Evolutionary conservation across 2,888 invertebrate species (phyloP).

Genomic region (Patella caerulea): DNA sequence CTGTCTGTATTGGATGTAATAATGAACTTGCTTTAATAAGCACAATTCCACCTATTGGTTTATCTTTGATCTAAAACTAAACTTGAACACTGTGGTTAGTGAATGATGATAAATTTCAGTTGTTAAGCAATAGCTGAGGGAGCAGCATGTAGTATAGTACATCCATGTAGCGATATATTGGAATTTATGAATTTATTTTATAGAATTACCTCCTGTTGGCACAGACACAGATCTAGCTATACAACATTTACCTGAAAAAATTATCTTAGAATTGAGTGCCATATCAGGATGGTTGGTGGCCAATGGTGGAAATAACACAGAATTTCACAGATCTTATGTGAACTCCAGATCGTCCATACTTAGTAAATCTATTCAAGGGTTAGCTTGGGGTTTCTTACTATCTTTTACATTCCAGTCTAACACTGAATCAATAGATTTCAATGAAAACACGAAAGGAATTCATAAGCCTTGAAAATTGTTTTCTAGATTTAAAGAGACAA

Average conservation of each 20-base stretch:
- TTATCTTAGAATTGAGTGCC: slow-evolving; percentile 81
- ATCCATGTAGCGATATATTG: no score
- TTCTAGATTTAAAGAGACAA: no score
- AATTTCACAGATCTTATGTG: slow-evolving; percentile 83
- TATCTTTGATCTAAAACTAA: not conserved
- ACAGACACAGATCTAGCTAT: slow-evolving; percentile 72
- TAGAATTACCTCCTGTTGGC: slow-evolving; percentile 50
- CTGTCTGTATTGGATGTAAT: not conserved
- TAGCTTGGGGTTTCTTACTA: slow-evolving; percentile 21
- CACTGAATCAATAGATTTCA: no score
- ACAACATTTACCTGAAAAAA: slow-evolving; percentile 80
- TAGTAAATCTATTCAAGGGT: slow-evolving; percentile 81
- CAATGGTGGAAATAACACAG: slow-evolving; percentile 78
- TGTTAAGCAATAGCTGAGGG: no score
- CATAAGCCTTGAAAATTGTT: no score
- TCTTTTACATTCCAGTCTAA: no score
- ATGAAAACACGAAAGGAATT: no score
- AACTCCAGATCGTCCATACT: slow-evolving; percentile 84
- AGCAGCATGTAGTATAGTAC: no score
- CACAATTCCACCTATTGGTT: not conserved
- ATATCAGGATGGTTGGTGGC: slow-evolving; percentile 90
- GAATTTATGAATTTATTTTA: not conserved
- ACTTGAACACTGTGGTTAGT: no score
- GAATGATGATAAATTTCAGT: no score
- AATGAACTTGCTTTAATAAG: not conserved